phyloP scores from a whole-genome alignment of 2,888 invertebrate genomes.

The Acronicta psi region DNA sequence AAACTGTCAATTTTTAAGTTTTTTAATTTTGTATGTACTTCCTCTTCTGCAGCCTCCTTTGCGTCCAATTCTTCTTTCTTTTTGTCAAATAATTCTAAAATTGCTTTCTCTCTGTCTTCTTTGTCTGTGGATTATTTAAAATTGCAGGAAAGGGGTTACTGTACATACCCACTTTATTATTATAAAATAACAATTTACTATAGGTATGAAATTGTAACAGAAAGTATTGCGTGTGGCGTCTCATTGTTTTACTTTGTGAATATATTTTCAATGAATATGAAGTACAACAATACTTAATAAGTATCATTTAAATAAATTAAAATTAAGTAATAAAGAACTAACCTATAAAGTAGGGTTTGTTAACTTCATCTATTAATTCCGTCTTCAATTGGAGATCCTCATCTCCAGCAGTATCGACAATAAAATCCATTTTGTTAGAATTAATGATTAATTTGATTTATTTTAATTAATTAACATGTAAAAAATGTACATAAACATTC shows the following conservation, averaged over 20 bases:
- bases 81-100: constrained; percentile 75
- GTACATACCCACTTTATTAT: neutral
- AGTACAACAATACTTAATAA: too few species aligned
- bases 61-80: constrained; percentile 77
- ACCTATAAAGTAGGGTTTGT: constrained; percentile 79
- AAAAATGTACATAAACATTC: too few species aligned
- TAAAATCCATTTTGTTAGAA: constrained; percentile 84
- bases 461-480: too few species aligned
- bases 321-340: constrained; percentile 62
- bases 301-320: neutral
- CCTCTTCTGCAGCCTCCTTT: constrained; percentile 67
- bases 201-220: too few species aligned
- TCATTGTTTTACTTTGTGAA: too few species aligned
- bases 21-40: constrained; percentile 72
- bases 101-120: constrained; percentile 69
- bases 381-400: constrained; percentile 75
- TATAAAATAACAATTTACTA: too few species aligned
- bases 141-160: neutral
- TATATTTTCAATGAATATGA: too few species aligned
- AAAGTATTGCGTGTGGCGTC: too few species aligned
- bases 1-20: constrained; percentile 73
- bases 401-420: constrained; percentile 89
- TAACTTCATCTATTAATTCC: constrained; percentile 71
- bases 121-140: constrained; percentile 66
- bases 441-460: constrained; percentile 1